Evolutionary conservation across 2,888 invertebrate genomes (phyloP).

Genomic region (Theretra japonica): DNA sequence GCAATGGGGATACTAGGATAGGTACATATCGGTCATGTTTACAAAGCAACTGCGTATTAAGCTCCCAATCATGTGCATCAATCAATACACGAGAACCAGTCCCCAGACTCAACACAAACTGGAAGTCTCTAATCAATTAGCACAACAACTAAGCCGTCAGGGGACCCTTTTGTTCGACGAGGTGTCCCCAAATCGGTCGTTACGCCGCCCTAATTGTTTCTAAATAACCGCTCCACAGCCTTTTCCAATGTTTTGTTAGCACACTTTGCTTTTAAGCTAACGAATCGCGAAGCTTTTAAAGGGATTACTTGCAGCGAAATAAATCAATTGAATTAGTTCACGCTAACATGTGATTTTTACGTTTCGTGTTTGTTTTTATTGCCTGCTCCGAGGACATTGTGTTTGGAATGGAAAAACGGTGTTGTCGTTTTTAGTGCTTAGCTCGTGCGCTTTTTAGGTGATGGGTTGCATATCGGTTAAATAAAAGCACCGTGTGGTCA

Average conservation of each 20-base stretch:
- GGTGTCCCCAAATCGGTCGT: constrained; percentile 42
- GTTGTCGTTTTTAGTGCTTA: background rate
- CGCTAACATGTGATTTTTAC: constrained; percentile 33
- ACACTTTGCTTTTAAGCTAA: constrained; percentile 52
- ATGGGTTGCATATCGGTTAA: too few relatives aligned
- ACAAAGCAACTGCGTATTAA: too few relatives aligned
- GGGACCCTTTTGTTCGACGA: constrained; percentile 28
- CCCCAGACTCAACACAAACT: background rate
- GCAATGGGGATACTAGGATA: too few relatives aligned
- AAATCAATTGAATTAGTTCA: constrained; percentile 47
- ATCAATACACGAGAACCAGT: background rate
- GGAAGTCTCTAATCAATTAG: constrained; percentile 41
- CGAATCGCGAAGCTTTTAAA: constrained; percentile 53
- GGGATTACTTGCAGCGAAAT: constrained; percentile 53
- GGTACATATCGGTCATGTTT: too few relatives aligned
- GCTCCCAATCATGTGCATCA: too few relatives aligned
- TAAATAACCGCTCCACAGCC: constrained; percentile 47
- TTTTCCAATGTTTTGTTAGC: constrained; percentile 56
- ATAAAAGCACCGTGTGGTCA: too few relatives aligned
- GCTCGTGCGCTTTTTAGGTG: background rate
- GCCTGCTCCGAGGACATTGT: constrained; percentile 31
- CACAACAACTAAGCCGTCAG: constrained; percentile 39
- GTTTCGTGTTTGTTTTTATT: constrained; percentile 36
- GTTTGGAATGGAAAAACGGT: constrained; percentile 12
- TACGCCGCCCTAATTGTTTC: constrained; percentile 51